These are phyloP conservation scores for Centropyge bicolor DNA, from an alignment of 2,797 vertebrate species.

Conservation along the genomic window DNA sequence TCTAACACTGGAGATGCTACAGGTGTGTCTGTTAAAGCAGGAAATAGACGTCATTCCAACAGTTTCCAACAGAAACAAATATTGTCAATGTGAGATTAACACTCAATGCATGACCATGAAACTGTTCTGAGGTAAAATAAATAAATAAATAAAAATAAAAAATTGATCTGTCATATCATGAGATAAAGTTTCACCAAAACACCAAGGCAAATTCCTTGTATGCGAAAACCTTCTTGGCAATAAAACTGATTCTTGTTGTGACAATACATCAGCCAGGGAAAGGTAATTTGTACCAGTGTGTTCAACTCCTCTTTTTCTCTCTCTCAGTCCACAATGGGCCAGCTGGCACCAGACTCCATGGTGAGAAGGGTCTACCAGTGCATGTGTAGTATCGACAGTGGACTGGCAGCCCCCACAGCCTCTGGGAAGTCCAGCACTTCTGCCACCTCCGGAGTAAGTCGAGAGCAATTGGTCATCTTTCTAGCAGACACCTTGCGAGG, in stretches of 20 bases:
- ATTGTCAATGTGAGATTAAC: not conserved
- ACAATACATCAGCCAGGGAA: not conserved
- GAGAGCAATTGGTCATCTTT: constrained; percentile 89
- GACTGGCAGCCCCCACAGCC: constrained; percentile 33
- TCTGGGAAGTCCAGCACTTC: constrained; percentile 50
- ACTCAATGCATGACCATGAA: too few species aligned
- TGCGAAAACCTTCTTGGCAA: too few species aligned
- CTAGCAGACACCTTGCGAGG: constrained; percentile 89
- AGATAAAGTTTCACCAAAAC: not conserved
- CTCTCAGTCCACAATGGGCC: constrained; percentile 79
- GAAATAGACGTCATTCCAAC: not conserved
- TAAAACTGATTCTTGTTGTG: not conserved
- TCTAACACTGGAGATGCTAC: constrained; percentile 85
- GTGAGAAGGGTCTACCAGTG: constrained; percentile 83
- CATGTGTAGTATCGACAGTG: constrained; percentile 82
- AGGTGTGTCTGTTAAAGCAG: constrained; percentile 78
- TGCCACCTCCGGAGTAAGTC: constrained; percentile 70
- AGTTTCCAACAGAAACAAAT: not conserved
- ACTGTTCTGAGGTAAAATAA: not conserved
- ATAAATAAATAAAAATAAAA: too few species aligned
- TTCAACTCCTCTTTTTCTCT: not conserved
- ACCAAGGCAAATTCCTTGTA: not conserved
- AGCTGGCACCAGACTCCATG: constrained; percentile 85
- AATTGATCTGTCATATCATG: too few species aligned
- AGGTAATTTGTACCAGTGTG: not conserved